Conservation (phyloP, 2,888 invertebrate genomes). For the Corythucha ciliata region DNA sequence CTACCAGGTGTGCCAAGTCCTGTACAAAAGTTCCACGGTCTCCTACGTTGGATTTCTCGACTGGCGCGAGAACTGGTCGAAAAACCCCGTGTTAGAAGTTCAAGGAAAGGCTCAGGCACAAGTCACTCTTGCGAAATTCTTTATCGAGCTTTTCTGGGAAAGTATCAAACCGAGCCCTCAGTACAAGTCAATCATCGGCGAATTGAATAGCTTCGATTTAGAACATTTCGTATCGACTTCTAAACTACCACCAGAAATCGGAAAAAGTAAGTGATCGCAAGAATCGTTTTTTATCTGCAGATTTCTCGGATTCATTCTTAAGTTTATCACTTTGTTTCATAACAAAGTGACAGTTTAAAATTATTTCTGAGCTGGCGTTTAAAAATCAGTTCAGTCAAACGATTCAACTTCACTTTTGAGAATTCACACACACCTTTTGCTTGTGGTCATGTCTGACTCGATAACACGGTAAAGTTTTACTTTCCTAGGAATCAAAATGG, state of each 20-base stretch:
- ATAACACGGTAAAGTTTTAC: no score
- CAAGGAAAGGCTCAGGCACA: constrained; percentile 25
- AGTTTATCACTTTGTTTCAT: no score
- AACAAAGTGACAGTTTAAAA: no score
- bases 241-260: constrained; percentile 29
- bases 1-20: constrained; percentile 19
- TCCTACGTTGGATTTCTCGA: constrained; percentile 28
- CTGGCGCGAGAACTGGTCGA: constrained; percentile 30
- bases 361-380: no score
- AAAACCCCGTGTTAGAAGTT: constrained; percentile 22
- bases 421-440: no score
- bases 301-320: no score
- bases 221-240: constrained; percentile 28
- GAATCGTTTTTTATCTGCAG: no score
- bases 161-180: constrained; percentile 24
- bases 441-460: no score
- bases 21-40: constrained; percentile 20
- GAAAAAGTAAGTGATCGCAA: constrained; percentile 25
- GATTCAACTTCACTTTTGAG: no score
- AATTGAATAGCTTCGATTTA: constrained; percentile 28
- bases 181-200: constrained; percentile 27
- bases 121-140: constrained; percentile 23
- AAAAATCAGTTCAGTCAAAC: no score
- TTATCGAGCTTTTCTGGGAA: constrained; percentile 26
- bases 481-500: constrained; percentile 27